A percentile compares a stretch with the other conserved stretches of the same genome.
phyloP scores from a whole-genome alignment of 2,113 vertebrate species.

The Gopherus evgoodei region DNA sequence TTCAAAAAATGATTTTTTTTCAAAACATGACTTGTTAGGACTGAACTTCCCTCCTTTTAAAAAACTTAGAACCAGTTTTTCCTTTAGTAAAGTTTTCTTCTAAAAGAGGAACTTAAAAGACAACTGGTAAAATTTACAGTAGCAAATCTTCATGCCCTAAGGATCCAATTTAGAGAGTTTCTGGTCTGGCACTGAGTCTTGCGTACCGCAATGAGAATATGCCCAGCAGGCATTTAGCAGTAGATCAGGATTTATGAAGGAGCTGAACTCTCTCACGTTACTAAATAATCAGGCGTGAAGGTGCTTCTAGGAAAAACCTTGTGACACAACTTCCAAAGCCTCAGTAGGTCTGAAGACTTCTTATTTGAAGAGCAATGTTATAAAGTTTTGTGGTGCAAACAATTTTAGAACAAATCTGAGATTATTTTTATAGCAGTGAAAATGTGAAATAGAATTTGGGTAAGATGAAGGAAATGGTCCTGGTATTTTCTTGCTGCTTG shows the following conservation, averaged over 20 bases:
- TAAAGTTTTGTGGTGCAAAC: neutral
- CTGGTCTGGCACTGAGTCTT: constrained; percentile 12
- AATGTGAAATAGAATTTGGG: neutral
- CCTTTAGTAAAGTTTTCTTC: constrained; percentile 18
- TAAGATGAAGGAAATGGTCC: neutral
- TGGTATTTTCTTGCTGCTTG: neutral
- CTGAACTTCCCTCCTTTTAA: neutral
- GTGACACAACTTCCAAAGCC: neutral
- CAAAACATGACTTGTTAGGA: neutral
- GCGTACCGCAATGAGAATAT: neutral
- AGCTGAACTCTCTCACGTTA: neutral
- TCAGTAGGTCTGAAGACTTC: neutral
- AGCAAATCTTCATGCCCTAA: constrained; percentile 15
- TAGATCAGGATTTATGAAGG: constrained; percentile 50
- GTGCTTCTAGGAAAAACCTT: constrained; percentile 3
- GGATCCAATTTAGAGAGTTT: constrained; percentile 45
- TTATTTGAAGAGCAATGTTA: neutral
- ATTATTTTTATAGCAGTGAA: neutral
- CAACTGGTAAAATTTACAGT: neutral
- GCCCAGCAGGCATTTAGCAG: neutral
- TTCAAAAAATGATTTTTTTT: neutral
- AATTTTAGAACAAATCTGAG: neutral
- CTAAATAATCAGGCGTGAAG: constrained; percentile 29
- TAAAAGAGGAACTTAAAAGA: neutral
- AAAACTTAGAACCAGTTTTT: constrained; percentile 22